Percentiles rank a stretch among this genome's conserved stretches.
These are phyloP conservation scores for Apaloderma vittatum DNA, from an alignment of 2,113 vertebrate genomes.

Conservation along the genomic window DNA sequence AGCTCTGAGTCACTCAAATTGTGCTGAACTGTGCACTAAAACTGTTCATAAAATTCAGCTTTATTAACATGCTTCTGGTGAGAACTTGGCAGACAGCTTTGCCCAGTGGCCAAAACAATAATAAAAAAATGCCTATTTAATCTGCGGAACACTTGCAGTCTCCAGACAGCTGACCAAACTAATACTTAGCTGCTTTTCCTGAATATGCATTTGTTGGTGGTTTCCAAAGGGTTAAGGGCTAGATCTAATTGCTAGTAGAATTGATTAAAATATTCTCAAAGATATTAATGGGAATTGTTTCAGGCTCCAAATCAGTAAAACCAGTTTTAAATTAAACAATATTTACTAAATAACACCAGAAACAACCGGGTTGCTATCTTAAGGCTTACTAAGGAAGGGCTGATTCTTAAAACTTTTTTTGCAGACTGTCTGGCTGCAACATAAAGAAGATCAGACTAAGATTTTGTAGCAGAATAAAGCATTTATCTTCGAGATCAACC, in stretches of 20 bases:
- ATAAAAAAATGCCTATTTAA: background rate
- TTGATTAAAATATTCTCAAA: background rate
- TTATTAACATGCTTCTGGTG: background rate
- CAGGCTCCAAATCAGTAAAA: conserved; percentile 24
- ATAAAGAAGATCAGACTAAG: background rate
- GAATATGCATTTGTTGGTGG: background rate
- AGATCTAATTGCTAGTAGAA: conserved; percentile 49
- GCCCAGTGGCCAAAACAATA: background rate
- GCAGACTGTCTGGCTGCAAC: background rate
- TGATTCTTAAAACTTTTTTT: background rate
- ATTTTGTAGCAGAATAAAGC: background rate
- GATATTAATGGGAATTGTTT: conserved; percentile 12
- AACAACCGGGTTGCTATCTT: background rate
- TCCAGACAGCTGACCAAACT: background rate
- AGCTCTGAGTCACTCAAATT: background rate
- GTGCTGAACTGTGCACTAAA: background rate
- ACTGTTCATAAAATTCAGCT: background rate
- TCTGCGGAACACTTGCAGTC: background rate
- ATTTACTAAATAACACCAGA: conserved; percentile 39
- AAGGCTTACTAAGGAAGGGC: background rate
- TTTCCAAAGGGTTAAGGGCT: conserved; percentile 44
- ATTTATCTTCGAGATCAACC: background rate
- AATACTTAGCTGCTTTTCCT: background rate
- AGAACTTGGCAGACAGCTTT: conserved; percentile 16
- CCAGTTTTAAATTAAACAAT: conserved; percentile 50